Evolutionary conservation across 2,113 vertebrate species (phyloP).

Genomic region (Lamprotornis superbus): DNA sequence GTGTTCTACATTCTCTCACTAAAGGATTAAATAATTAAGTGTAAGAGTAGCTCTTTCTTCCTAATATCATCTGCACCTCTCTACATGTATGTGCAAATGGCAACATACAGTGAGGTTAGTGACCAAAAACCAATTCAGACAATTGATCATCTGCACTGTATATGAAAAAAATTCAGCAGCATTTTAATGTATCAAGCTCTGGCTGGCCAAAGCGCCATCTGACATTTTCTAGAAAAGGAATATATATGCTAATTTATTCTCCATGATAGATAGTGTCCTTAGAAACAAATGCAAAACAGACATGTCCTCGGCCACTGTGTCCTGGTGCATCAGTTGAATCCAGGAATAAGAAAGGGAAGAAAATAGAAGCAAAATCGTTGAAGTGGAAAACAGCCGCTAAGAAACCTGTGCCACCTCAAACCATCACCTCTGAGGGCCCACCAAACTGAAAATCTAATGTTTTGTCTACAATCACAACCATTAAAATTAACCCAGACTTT

Average conservation of each 20-base stretch:
- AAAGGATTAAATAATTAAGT: not conserved
- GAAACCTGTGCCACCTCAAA: not conserved
- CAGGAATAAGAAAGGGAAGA: not conserved
- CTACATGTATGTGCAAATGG: not conserved
- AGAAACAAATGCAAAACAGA: conserved; percentile 27
- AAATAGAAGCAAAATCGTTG: not conserved
- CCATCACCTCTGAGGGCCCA: not conserved
- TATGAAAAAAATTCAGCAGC: not conserved
- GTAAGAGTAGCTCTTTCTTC: not conserved
- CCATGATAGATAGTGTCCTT: not conserved
- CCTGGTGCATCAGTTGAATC: not conserved
- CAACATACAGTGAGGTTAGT: not conserved
- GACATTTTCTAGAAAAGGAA: conserved; percentile 25
- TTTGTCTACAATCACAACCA: not conserved
- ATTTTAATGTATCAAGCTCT: not conserved
- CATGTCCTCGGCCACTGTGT: not conserved
- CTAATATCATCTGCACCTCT: not conserved
- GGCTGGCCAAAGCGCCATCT: not conserved
- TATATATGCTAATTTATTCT: conserved; percentile 37
- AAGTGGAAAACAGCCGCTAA: not conserved
- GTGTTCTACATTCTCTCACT: not conserved
- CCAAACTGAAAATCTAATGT: not conserved
- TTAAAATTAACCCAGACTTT: not conserved
- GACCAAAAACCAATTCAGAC: not conserved
- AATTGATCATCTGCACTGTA: not conserved